phyloP scores from a whole-genome alignment of 2,113 vertebrate genomes.

The Fulica atra region DNA sequence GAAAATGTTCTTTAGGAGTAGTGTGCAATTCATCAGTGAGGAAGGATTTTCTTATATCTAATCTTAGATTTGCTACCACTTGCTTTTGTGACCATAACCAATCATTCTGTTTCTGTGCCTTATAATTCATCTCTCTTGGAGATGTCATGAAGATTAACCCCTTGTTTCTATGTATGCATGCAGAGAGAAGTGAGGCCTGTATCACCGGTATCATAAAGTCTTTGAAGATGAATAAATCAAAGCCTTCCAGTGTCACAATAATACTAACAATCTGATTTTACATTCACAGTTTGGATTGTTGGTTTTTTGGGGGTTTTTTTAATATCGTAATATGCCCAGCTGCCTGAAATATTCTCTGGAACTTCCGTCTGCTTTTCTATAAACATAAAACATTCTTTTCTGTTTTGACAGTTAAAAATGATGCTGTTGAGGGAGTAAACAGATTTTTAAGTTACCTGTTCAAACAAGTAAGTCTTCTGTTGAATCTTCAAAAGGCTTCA shows the following conservation, averaged over 20 bases:
- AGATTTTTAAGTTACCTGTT: constrained; percentile 66
- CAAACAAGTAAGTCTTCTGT: constrained; percentile 50
- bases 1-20: background rate
- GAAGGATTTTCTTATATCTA: background rate
- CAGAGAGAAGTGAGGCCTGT: background rate
- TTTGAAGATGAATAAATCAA: background rate
- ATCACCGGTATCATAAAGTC: background rate
- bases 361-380: constrained; percentile 45
- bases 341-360: constrained; percentile 41
- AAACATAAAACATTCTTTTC: constrained; percentile 53
- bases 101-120: background rate
- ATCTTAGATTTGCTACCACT: background rate
- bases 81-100: background rate
- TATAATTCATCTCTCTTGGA: background rate
- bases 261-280: background rate
- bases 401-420: constrained; percentile 62
- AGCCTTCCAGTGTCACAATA: background rate
- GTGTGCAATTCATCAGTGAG: background rate
- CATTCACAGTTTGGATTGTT: background rate
- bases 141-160: background rate
- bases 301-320: background rate
- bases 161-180: background rate
- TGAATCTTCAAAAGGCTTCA: constrained; percentile 58
- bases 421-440: constrained; percentile 51
- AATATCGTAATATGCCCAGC: background rate